A percentile compares a stretch with the other conserved stretches of the same genome.
Evolutionary conservation across 2,888 invertebrate species (phyloP).

Genomic region (Patella depressa): DNA sequence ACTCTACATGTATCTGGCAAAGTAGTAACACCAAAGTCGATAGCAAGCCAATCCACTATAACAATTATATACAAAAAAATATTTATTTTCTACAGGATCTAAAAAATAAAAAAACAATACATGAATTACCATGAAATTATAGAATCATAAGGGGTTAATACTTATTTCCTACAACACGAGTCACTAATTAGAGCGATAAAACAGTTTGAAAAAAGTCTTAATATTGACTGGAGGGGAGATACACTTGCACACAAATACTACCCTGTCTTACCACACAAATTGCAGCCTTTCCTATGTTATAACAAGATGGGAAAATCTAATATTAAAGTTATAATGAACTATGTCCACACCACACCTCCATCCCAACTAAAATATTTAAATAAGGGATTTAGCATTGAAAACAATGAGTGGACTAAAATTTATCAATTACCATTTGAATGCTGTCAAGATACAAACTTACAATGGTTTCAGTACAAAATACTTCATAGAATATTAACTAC

Average conservation of each 20-base stretch:
- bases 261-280: too few species aligned
- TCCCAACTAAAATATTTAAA: background rate
- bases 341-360: background rate
- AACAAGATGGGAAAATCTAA: too few species aligned
- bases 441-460: background rate
- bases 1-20: background rate
- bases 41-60: background rate
- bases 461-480: background rate
- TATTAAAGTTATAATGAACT: too few species aligned
- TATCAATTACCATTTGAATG: background rate
- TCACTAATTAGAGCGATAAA: too few species aligned
- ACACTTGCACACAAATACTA: too few species aligned
- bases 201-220: too few species aligned
- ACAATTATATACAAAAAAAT: background rate
- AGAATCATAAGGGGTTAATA: too few species aligned
- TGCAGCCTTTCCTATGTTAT: too few species aligned
- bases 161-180: too few species aligned
- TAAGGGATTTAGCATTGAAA: background rate
- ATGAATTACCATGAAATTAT: background rate
- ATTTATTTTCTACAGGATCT: background rate
- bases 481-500: background rate
- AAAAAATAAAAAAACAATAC: constrained; percentile 1
- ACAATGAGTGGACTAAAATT: background rate
- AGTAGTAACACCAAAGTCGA: background rate
- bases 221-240: too few species aligned